These are phyloP conservation scores for Autographa pulchrina DNA, from an alignment of 2,888 invertebrate species.

Conservation along the genomic window DNA sequence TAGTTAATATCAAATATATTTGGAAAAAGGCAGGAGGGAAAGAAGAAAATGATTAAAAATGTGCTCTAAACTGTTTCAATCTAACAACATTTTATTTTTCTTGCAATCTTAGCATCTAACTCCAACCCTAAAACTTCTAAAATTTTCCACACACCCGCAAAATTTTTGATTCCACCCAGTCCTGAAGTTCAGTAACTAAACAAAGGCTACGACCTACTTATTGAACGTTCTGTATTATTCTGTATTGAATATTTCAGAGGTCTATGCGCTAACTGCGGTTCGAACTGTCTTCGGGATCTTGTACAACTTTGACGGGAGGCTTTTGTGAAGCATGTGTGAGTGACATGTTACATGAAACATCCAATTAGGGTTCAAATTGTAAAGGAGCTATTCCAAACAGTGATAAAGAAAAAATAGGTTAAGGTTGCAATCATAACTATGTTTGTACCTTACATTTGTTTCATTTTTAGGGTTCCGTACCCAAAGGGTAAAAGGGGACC, in stretches of 20 bases:
- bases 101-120: conserved; percentile 16
- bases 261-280: conserved; percentile 35
- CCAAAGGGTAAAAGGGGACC: too few relatives aligned
- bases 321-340: conserved; percentile 39
- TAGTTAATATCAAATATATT: too few relatives aligned
- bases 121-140: conserved; percentile 25
- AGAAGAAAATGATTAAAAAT: too few relatives aligned
- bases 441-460: too few relatives aligned
- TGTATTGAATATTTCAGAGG: conserved; percentile 57
- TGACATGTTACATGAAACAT: conserved; percentile 31
- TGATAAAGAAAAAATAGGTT: not conserved
- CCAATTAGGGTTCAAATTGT: conserved; percentile 32
- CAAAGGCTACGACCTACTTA: conserved; percentile 58
- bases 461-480: too few relatives aligned
- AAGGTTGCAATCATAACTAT: not conserved
- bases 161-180: conserved; percentile 42
- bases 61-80: not conserved
- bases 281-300: conserved; percentile 44
- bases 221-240: conserved; percentile 43
- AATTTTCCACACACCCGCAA: conserved; percentile 40
- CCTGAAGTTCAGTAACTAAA: conserved; percentile 52
- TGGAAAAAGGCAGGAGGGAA: too few relatives aligned
- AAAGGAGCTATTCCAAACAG: not conserved
- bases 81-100: not conserved
- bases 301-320: conserved; percentile 43